Base-by-base conservation (phyloP, 2,113 vertebrate genomes). In the Rhynchomys soricoides region DNA sequence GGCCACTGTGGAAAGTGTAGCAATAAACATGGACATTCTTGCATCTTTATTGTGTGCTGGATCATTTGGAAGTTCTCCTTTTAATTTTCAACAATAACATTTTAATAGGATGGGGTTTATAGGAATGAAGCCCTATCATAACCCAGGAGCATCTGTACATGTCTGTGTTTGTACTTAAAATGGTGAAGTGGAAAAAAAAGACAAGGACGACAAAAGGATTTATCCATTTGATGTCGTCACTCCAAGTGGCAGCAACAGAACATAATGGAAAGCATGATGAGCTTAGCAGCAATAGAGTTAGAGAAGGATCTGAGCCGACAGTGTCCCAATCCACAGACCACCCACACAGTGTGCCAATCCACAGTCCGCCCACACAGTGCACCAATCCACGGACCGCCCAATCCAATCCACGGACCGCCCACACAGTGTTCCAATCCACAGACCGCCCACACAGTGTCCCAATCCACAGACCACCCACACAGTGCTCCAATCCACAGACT, bases 131-230 rank as follows among this genome's bases (percentile, higher is more conserved):
- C 37, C 52, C 16, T 48, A 66, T 31, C 37, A 24, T 66, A 77
- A 64, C 17, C 24, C 34, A 34, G 37, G 17, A 22, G 55, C 2
- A 93, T 24, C 7, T 55, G 24, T 59, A n/a, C 62, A 50, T 70
- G 66, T 37, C 78, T 93, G 29, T 89, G 21, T 87, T 91, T 89
- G 31, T 29, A 74, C 5, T 50, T 37, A 93, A 89, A 59, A 82
- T 64, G 15, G 12, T 93, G 16, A 95, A 97, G 89, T 48, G 15
- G 17, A 87, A 74, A 78, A 86, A 85, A 92, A 89, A 86, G 92
- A 83, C 22, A 59, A 59, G 57, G n/a, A n/a, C n/a, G n/a, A 81
- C 15, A 79, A 13, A 95, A 71, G 6, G 24, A 43, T 8, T 89
- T 91, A 40, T 86, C 75, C 57, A 66, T 59, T 55, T 68, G 10